Evolutionary conservation across 2,797 vertebrate species (phyloP).

Genomic region (Monodelphis domestica): DNA sequence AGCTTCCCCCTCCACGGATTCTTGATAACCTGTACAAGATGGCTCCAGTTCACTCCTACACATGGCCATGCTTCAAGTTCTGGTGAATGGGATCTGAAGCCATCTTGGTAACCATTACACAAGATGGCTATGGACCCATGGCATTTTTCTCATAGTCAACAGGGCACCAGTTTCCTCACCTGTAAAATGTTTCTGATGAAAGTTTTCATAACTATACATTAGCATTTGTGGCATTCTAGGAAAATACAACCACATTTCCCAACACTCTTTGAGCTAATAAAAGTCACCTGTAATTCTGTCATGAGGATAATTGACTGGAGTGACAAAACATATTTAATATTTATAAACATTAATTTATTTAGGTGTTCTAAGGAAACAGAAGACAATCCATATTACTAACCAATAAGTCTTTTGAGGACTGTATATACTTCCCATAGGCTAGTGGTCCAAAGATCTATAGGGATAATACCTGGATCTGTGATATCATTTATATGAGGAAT

Average conservation of each 20-base stretch:
- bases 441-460: not conserved
- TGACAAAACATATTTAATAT: not conserved
- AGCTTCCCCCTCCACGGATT: too few relatives aligned
- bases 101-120: not conserved
- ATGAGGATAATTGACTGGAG: conserved; percentile 26
- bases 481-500: not conserved
- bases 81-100: not conserved
- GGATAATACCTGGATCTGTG: not conserved
- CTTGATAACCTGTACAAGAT: not conserved
- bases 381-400: not conserved
- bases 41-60: not conserved
- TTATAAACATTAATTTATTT: not conserved
- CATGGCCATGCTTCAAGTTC: not conserved
- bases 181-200: not conserved
- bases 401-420: not conserved
- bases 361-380: conserved; percentile 23
- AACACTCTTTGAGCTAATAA: conserved; percentile 7
- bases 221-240: not conserved
- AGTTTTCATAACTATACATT: conserved; percentile 22
- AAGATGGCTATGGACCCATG: not conserved
- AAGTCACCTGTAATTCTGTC: conserved; percentile 17
- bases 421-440: not conserved
- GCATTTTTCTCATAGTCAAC: not conserved
- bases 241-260: not conserved
- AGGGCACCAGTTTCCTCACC: not conserved